Evolutionary conservation across 2,113 vertebrate genomes (phyloP), one percentile per base, ranked within the genome.

Genomic region (Colinus virginianus): DNA sequence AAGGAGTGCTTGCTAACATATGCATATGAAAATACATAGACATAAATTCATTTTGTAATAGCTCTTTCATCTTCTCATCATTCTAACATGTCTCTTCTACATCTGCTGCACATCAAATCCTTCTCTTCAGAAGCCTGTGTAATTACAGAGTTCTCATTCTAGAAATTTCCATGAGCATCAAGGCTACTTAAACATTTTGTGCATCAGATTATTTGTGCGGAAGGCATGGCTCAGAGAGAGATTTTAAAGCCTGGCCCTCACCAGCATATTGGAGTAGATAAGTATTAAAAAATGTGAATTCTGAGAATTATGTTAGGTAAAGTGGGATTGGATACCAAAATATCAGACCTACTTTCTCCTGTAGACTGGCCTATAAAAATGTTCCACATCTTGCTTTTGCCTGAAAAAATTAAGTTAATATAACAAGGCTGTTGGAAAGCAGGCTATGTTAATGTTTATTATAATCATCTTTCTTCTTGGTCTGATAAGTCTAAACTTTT

Each of bases 141-240:
- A 90, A 83, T 92, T 90, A 69, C 21, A 62, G 36, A 84, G 21
- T 70, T 92, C 30, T 71, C 11, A 77, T 67, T 88, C 55, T 90
- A 83, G 46, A 19, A 78, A 46, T 78, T 80, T 88, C 36, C 70
- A 84, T 56, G 42, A 88, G 74, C 38, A 86, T 93, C 61, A 88
- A 70, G 45, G 66, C 25, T 78, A 40, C 25, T 78, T 68, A 79
- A 78, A 30, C 48, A 11, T 61, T 83, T 84, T 75, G 9, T 4
- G 1, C 55, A 63, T 88, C 72, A 51, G 22, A 75, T 90, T 85
- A 43, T 68, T 67, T 46, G 75, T 36, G n/a, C 32, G 69, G 56
- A 95, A 88, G 30, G 32, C n/a, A 7, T 46, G 20, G 10, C 7
- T 48, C 18, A 62, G 49, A 88, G n/a, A 89, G 6, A 43, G 28